Evolutionary conservation across 2,113 vertebrate genomes (phyloP).

Genomic region (Eublepharis macularius): DNA sequence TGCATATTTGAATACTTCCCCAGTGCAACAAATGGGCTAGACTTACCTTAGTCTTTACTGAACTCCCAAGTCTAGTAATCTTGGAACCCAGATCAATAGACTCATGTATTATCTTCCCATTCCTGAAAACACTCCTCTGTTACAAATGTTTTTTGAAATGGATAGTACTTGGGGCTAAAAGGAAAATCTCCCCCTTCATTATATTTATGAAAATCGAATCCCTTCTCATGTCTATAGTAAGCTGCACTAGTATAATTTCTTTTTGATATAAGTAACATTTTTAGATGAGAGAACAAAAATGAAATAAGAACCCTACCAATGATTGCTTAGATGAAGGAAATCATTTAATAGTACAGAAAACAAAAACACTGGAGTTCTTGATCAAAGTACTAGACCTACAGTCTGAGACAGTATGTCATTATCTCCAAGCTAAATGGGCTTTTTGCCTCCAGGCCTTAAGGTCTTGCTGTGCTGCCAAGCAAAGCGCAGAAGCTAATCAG

Average conservation of each 20-base stretch:
- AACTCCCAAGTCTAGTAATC: neutral
- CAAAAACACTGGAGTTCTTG: neutral
- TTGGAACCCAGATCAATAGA: neutral
- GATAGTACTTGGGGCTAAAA: neutral
- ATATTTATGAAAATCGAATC: slow-evolving; percentile 9
- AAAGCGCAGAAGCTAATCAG: neutral
- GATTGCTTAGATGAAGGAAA: neutral
- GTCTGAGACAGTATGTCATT: accelerated
- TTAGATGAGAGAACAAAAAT: neutral
- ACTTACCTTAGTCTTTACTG: neutral
- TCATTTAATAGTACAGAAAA: neutral
- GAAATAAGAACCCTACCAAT: neutral
- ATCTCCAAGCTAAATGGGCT: slow-evolving; percentile 9
- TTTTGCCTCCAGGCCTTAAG: neutral
- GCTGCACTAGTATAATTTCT: neutral
- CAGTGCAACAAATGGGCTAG: neutral
- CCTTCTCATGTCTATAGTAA: neutral
- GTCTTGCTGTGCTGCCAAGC: neutral
- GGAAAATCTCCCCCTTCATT: slow-evolving; percentile 2
- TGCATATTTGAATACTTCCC: neutral
- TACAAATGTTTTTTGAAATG: neutral
- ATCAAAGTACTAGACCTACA: neutral
- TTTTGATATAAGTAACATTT: neutral
- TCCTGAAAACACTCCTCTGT: neutral
- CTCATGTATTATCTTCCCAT: neutral